Evolutionary conservation across 2,888 invertebrate species (phyloP).

Genomic region (Diplazon laetatorius): DNA sequence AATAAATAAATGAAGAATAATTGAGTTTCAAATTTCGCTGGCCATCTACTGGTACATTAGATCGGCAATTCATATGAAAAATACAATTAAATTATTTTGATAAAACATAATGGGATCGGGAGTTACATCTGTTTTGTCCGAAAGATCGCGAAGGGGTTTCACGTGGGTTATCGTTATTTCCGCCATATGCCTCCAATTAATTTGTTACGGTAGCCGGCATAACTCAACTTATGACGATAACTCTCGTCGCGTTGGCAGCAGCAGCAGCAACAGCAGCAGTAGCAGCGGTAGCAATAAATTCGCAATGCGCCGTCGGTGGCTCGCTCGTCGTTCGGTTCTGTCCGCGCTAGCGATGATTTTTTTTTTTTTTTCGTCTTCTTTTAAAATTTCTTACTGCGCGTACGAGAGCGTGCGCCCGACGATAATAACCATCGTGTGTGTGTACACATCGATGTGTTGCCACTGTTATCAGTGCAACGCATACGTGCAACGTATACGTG

Average conservation of each 20-base stretch:
- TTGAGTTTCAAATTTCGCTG: no score
- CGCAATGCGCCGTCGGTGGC: conserved; percentile 49
- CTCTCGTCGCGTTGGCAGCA: conserved; percentile 60
- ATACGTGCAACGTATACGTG: conserved; percentile 1
- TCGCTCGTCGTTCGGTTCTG: conserved; percentile 1
- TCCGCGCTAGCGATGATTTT: conserved; percentile 45
- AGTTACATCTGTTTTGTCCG: conserved; percentile 22
- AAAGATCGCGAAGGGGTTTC: conserved; percentile 40
- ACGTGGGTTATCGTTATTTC: conserved; percentile 70
- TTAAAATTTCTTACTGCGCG: background rate
- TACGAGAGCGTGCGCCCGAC: conserved; percentile 37
- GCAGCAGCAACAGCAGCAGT: conserved; percentile 64
- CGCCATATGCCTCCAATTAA: conserved; percentile 75
- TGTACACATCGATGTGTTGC: conserved; percentile 30
- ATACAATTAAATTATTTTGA: background rate
- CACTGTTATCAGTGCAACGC: conserved; percentile 35
- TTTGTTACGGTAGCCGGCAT: conserved; percentile 73
- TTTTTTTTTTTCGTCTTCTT: background rate
- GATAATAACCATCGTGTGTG: conserved; percentile 36
- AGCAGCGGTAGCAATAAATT: conserved; percentile 67
- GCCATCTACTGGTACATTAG: conserved; percentile 1
- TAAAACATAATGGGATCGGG: no score
- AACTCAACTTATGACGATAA: conserved; percentile 69
- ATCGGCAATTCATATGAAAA: background rate
- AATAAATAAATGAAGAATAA: no score